Base-by-base conservation (phyloP, 2,888 invertebrate genomes). In the Podabrus alpinus region DNA sequence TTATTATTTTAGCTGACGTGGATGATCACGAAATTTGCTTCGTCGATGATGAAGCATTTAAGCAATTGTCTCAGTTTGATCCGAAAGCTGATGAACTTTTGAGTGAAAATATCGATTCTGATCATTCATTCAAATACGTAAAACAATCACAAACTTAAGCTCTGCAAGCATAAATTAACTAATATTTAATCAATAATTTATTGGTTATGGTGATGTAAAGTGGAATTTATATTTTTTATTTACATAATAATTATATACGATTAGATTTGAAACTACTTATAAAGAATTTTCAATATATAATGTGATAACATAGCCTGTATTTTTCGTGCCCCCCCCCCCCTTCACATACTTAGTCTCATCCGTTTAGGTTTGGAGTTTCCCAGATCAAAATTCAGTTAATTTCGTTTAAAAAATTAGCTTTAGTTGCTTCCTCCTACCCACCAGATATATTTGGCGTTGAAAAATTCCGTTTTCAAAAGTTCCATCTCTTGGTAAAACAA, bases 21-120 rank as follows among this genome's bases (percentile, higher is more conserved):
- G 97, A 98, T 88, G 96, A 92, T 0, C 98, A 98, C 87, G 99
- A 99, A 90, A 99, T 99, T 79, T 99, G 99, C 88, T 98, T 98
- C 87, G 99, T 99, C 5, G 98, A 98, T 78, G 97, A 98, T 82
- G 97, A 98, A 89, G 97, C 94, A 59, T 99, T 97, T 89, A 88
- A 93, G 7, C 91, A 97, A 83, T 88, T 99, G 59, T 97, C 98
- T 0, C 90, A 94, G 81, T 91, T 95, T 3, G 98, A 99, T 86
- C 93, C 94, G 0, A 90, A 93, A 71, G 95, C 95, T 67, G 94
- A 97, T 80, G 89, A 90, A n/a, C 90, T 94, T 61, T 89, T 99
- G 21, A 91, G 94, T 81, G 92, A 93, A 86, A 95, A 90, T n/a
- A 69, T 75, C 10, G 60, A 68, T n/a, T 69, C 66, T 15, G 75